A percentile compares a stretch with the other conserved stretches of the same genome.
phyloP scores from a whole-genome alignment of 2,113 vertebrate species.

The Corythornis madagascariensis region DNA sequence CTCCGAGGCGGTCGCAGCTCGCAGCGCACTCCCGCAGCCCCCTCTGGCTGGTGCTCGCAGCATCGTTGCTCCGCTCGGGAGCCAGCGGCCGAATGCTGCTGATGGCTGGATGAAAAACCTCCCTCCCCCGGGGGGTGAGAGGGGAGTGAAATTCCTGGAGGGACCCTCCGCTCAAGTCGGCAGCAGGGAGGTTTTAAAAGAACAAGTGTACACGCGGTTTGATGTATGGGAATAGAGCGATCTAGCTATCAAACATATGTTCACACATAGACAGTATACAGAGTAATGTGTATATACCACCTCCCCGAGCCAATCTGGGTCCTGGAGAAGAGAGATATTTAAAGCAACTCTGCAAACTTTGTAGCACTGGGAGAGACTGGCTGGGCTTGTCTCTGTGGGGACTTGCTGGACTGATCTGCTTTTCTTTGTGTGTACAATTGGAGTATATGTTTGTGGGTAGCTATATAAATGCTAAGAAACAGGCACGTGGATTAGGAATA shows the following conservation, averaged over 20 bases:
- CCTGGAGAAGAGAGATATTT: slow-evolving; percentile 58
- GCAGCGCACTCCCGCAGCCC: slow-evolving; percentile 47
- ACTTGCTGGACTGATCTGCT: slow-evolving; percentile 3
- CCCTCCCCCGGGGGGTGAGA: background rate
- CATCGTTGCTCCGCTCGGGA: background rate
- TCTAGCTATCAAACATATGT: slow-evolving; percentile 70
- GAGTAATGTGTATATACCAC: slow-evolving; percentile 69
- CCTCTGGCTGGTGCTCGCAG: slow-evolving; percentile 61
- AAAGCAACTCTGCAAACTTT: slow-evolving; percentile 61
- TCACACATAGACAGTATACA: slow-evolving; percentile 66
- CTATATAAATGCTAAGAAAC: background rate
- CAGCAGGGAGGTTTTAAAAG: slow-evolving; percentile 31
- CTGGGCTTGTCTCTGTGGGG: slow-evolving; percentile 23
- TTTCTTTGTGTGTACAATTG: background rate
- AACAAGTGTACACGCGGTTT: slow-evolving; percentile 25
- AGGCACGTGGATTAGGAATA: background rate
- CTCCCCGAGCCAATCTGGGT: slow-evolving; percentile 59
- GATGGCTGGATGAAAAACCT: background rate
- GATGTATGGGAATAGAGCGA: slow-evolving; percentile 57
- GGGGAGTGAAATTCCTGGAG: slow-evolving; percentile 19
- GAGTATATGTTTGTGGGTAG: background rate
- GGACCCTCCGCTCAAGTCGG: background rate
- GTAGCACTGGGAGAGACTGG: slow-evolving; percentile 1
- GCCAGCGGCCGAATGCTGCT: background rate
- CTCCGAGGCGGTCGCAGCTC: slow-evolving; percentile 4